Conservation (phyloP, 2,797 vertebrate species). For the Choloepus didactylus region DNA sequence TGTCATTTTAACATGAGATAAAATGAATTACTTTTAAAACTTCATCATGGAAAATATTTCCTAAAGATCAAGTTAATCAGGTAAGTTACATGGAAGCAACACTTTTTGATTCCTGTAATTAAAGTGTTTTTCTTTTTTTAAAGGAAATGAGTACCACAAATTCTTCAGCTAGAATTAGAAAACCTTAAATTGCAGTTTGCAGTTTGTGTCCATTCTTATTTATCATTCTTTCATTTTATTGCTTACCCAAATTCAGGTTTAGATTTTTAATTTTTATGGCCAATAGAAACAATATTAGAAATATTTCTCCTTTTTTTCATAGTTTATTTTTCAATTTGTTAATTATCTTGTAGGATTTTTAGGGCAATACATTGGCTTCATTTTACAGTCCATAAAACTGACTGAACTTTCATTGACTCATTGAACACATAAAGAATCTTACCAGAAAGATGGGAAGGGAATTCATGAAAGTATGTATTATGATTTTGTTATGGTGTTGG, state of each 20-base stretch:
- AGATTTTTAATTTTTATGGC: conserved; percentile 45
- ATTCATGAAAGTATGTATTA: not conserved
- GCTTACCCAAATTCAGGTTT: conserved; percentile 29
- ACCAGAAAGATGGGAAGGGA: not conserved
- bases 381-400: not conserved
- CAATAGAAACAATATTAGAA: not conserved
- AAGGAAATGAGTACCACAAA: not conserved
- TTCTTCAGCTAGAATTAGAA: conserved; percentile 42
- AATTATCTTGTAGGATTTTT: not conserved
- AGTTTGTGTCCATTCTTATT: not conserved
- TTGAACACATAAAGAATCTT: not conserved
- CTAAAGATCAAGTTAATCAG: not conserved
- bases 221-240: conserved; percentile 21
- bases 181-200: not conserved
- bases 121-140: not conserved
- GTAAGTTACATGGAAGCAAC: not conserved
- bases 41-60: not conserved
- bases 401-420: not conserved
- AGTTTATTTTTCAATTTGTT: conserved; percentile 35
- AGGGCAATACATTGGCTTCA: not conserved
- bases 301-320: conserved; percentile 33
- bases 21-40: conserved; percentile 16
- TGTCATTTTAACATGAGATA: not conserved
- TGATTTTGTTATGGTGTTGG: conserved; percentile 19
- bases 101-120: conserved; percentile 25